Evolutionary conservation across 2,113 vertebrate genomes (phyloP), one percentile per base, ranked within the genome.

Genomic region (Bambusicola thoracicus): DNA sequence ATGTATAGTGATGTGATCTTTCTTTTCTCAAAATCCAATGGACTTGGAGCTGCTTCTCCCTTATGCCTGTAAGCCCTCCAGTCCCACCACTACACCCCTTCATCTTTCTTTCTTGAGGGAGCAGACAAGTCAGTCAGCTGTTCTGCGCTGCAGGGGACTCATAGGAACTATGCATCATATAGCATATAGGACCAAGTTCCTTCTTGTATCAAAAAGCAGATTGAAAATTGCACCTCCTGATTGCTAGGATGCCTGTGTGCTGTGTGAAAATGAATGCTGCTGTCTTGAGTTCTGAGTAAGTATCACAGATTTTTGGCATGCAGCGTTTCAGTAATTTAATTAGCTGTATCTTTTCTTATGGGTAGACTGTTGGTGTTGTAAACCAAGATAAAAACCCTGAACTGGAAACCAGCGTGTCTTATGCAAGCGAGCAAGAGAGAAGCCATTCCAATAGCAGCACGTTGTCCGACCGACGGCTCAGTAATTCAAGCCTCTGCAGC

Each of bases 401-500:
- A 72, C 83, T 91, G 30, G 99, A 99, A 72, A 38, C 90, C 6
- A 86, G 93, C 0, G 75, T 95, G 10, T 73, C 94, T 2, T n/a
- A 79, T 0, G 3, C 5, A 1, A 25, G 85, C 0, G 99, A 99
- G 81, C 98, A 98, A 56, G 99, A 99, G 38, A 98, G 97, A 93
- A 98, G 81, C 96, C 98, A 98, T 93, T 99, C 98, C 7, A 99
- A 99, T 95, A 99, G 98, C 96, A 99, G 99, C 97, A 99, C 98
- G 3, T 92, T 99, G 90, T 99, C 98, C 0, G 99, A 99, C 81
- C 97, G 99, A 44, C 97, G 98, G 84, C 98, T 98, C 95, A 99
- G 99, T 78, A 98, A 95, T 91, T 98, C 98, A 90, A 99, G 99
- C 96, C 97, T 99, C 61, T 99, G 99, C 96, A 99, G 99, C 97